Evolutionary conservation across 2,797 vertebrate genomes (phyloP), one percentile per base, ranked within the genome.

Genomic region (Enteromius viviparus): DNA sequence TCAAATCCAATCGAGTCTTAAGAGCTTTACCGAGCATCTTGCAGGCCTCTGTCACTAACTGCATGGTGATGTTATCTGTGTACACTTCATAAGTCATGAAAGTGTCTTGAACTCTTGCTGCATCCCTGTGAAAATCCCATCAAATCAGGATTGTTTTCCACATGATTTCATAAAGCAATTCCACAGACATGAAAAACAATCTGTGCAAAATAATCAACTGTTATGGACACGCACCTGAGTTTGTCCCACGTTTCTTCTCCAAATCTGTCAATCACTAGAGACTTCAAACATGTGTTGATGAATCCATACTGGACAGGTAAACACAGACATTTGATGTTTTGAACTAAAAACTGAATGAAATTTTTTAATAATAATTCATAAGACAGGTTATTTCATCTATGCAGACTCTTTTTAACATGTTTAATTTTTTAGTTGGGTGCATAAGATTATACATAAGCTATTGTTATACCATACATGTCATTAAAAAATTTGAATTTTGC

Each of bases 41-140:
- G 90, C 92, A 94, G 80, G 94, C 90, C 88, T 93, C 93, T 78
- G 94, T 89, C 0, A 96, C 47, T 4, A 95, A 89, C 58, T 91
- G 91, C 92, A 95, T 90, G 84, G 94, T 96, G 84, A 95, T 94
- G 82, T 96, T 94, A 87, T 96, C 94, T 86, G 93, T 87, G 83
- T 95, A 96, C 45, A 95, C 93, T 85, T 95, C 92, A 85, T 94
- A 95, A 60, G 93, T 96, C 89, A 96, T 89, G 88, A 95, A 96
- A 3, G 92, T 93, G 78, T 96, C 95, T 85, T 94, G 92, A 55
- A 94, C 93, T 32, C 90, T 91, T 0, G 94, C 92, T 84, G 93
- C 89, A 42, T 89, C 80, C 83, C 94, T 95, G 80, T 49, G 65
- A 34, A 91, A 75, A 55, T 37, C 11, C 72, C 21, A 23, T 9